Conservation (phyloP, 2,797 vertebrate genomes). For the Anguilla megastoma region DNA sequence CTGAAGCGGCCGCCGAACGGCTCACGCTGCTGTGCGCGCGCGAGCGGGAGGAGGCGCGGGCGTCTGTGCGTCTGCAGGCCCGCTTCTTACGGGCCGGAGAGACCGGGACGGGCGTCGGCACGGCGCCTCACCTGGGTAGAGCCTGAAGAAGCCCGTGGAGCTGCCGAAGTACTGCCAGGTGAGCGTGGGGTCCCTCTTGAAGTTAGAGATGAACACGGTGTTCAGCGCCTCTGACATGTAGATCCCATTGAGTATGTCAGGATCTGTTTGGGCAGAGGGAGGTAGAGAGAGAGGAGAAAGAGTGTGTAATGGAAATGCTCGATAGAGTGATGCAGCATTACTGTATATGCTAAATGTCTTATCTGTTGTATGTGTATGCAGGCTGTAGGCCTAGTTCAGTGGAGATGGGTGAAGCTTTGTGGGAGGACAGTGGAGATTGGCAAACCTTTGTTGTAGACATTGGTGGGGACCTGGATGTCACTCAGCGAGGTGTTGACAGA, state of each 20-base stretch:
- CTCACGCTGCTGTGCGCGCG: background rate
- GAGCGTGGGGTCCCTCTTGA: conserved; percentile 87
- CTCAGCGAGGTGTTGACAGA: conserved; percentile 86
- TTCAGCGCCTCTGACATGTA: conserved; percentile 96
- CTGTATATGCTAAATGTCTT: background rate
- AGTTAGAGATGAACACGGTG: conserved; percentile 89
- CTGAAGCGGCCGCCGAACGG: background rate
- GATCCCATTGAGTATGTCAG: conserved; percentile 87
- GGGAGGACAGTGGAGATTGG: background rate
- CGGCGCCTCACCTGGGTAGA: conserved; percentile 84
- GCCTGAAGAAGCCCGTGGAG: conserved; percentile 89
- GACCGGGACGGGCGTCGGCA: background rate
- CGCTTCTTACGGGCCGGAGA: background rate
- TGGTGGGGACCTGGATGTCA: conserved; percentile 92
- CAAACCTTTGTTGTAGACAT: conserved; percentile 94
- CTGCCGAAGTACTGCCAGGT: conserved; percentile 99
- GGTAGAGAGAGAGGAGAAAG: background rate
- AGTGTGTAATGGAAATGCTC: background rate
- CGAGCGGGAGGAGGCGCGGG: background rate
- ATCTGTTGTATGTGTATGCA: background rate
- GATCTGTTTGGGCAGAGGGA: conserved; percentile 68
- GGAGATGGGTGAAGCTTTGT: background rate
- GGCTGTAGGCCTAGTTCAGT: no score
- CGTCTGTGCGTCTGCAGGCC: background rate
- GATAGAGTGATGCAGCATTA: no score